Evolutionary conservation across 2,888 invertebrate species (phyloP).

Genomic region (Alloscopus bannaensis): DNA sequence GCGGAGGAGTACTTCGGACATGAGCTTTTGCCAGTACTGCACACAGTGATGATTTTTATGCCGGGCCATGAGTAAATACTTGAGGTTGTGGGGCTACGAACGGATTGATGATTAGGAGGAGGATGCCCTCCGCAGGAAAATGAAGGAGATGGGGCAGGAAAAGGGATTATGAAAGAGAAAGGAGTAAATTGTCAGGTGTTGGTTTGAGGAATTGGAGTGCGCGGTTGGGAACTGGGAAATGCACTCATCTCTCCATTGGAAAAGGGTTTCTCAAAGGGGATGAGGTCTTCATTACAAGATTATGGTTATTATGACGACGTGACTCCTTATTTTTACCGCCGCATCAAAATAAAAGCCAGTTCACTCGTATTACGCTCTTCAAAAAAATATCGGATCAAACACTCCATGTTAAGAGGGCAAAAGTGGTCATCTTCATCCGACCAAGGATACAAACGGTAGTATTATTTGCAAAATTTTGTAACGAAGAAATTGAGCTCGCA

Average conservation of each 20-base stretch:
- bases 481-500: too few species aligned
- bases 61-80: constrained; percentile 4
- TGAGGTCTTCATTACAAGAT: constrained; percentile 46
- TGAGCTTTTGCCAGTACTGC: neutral
- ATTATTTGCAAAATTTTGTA: too few species aligned
- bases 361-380: too few species aligned
- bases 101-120: constrained; percentile 10
- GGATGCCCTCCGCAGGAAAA: constrained; percentile 8
- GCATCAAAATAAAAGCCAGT: neutral
- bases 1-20: neutral
- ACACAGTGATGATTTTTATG: neutral
- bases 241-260: constrained; percentile 7
- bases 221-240: too few species aligned
- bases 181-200: constrained; percentile 39
- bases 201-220: constrained; percentile 28
- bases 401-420: too few species aligned
- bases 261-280: constrained; percentile 7
- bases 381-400: too few species aligned
- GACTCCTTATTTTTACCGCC: constrained; percentile 30
- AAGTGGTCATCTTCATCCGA: too few species aligned
- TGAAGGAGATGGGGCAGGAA: constrained; percentile 11
- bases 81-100: neutral
- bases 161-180: constrained; percentile 33
- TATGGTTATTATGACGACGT: constrained; percentile 53
- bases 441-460: too few species aligned